Conservation (phyloP, 2,113 vertebrate genomes). For the Oxyruncus cristatus region DNA sequence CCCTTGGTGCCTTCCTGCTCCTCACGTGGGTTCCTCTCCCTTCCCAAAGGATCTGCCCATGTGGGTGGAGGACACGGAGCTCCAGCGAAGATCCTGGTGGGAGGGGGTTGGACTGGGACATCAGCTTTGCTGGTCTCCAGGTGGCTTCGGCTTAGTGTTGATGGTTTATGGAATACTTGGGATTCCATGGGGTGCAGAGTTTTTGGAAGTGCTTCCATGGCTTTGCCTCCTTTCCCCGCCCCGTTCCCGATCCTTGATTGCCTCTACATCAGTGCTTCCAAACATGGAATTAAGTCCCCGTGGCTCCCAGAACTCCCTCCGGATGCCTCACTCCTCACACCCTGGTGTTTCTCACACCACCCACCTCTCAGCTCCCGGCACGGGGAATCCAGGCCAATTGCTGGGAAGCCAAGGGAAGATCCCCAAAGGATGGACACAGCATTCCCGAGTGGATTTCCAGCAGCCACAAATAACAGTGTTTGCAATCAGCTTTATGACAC, state of each 20-base stretch:
- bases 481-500: not conserved
- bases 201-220: accelerated
- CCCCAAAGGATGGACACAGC: not conserved
- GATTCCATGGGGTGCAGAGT: not conserved
- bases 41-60: not conserved
- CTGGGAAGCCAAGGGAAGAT: not conserved
- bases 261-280: not conserved
- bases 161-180: not conserved
- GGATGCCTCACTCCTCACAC: not conserved
- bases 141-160: not conserved
- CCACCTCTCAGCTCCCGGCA: not conserved
- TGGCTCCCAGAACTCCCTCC: not conserved
- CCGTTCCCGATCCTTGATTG: too few species aligned
- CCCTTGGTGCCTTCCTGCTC: not conserved
- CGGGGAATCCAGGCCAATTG: not conserved
- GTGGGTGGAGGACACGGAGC: not conserved
- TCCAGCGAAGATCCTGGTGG: accelerated
- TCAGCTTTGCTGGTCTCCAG: not conserved
- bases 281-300: accelerated
- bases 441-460: not conserved
- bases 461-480: not conserved
- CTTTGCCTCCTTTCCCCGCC: too few species aligned
- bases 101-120: not conserved
- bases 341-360: not conserved
- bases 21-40: not conserved